Base-by-base conservation (phyloP, 2,888 invertebrate species). In the Notodonta ziczac region DNA sequence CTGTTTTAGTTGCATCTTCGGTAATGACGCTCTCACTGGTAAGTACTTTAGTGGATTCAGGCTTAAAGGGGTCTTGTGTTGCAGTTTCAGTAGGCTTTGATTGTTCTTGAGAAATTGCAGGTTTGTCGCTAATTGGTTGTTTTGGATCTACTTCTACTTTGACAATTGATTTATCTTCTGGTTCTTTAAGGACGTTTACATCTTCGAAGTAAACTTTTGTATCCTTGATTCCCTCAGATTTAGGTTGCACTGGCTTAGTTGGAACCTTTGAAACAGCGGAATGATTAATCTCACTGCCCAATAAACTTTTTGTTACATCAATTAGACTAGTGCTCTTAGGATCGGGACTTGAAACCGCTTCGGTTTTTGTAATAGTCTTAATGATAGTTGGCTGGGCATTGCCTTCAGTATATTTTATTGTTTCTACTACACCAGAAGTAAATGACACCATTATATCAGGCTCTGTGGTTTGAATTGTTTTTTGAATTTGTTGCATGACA, bases 211-310 rank as follows among this genome's bases (percentile, higher is more conserved):
- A 14, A 53, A 56, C 51, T 69, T 59, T 10, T 56, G 48, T 54
- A 55, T 58, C 24, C 50, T 58, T 8, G 42, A 32, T 55, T 56
- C 58, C 50, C 39, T 51, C 50, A 52, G 48, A 44, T 50, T 61
- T 67, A 46, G 55, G 35, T 16, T 63, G 63, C 55, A 62, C 50
- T 6, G 24, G 8, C 59, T 62, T 63, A 50, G 32, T 53, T 35
- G 12, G 12, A 14, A 35, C 35, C 42, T 59, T 60, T 35, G 68
- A 57, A 24, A 59, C 35, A 9, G 57, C 60, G 40, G 77, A 69
- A 57, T 82, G 70, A n/a, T 74, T 73, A 56, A 72, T 71, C 76
- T 83, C 83, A 64, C 66, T 78, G 12, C 66, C 75, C 57, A 83
- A 73, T 5, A 83, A 72, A 48, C 56, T 64, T 52, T 77, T 73